A percentile compares a stretch with the other conserved stretches of the same genome.
Conservation (phyloP, 2,888 invertebrate species). For the Branchinecta sandiegonensis region DNA sequence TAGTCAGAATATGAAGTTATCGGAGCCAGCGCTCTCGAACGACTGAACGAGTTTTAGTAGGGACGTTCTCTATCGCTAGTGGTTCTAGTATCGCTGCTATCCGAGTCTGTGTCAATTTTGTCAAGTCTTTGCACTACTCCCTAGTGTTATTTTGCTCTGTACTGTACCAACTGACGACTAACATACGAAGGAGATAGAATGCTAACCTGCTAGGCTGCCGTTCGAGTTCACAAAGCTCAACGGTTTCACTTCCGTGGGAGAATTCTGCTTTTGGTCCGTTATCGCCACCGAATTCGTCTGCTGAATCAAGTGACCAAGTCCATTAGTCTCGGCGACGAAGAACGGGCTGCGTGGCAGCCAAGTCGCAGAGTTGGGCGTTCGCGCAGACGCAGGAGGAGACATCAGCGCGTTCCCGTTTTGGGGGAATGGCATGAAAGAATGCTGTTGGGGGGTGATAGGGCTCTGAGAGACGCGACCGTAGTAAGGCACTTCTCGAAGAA, state of each 20-base stretch:
- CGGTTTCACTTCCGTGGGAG: not conserved
- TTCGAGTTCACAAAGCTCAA: slow-evolving; percentile 10
- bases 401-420: slow-evolving; percentile 23
- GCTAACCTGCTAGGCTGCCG: slow-evolving; percentile 10
- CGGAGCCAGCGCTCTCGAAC: no score
- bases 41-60: no score
- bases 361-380: slow-evolving; percentile 54
- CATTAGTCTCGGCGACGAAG: slow-evolving; percentile 35
- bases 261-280: slow-evolving; percentile 9
- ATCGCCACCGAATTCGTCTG: slow-evolving; percentile 67
- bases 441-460: slow-evolving; percentile 26
- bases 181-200: not conserved
- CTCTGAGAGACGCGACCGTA: slow-evolving; percentile 24
- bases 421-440: slow-evolving; percentile 24
- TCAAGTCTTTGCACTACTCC: no score
- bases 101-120: no score
- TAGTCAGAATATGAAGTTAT: no score
- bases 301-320: slow-evolving; percentile 51
- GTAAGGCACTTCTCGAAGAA: slow-evolving; percentile 39
- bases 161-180: no score
- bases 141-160: no score
- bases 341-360: slow-evolving; percentile 33
- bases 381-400: slow-evolving; percentile 23
- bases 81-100: no score
- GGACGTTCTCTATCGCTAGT: no score